Conservation (phyloP, 2,113 vertebrate species). For the Melanostigma gelatinosum region DNA sequence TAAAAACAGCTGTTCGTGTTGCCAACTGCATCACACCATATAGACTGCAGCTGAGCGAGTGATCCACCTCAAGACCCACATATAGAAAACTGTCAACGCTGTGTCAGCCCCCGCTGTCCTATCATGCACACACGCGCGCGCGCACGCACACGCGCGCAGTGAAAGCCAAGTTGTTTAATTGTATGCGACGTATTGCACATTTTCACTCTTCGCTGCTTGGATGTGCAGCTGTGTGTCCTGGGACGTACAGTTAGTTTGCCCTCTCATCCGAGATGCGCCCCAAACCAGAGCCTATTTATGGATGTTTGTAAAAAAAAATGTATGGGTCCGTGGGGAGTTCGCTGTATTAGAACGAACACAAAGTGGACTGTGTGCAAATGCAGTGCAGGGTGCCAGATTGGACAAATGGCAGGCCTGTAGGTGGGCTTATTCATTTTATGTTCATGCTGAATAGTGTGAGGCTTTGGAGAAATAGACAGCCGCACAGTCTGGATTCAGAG, state of each 20-base stretch:
- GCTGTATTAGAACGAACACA: not conserved
- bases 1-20: not conserved
- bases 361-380: conserved; percentile 10
- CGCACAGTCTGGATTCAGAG: not conserved
- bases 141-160: conserved; percentile 3
- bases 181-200: conserved; percentile 52
- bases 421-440: not conserved
- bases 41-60: conserved; percentile 5
- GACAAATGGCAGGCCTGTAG: not conserved
- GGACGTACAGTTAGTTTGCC: conserved; percentile 49
- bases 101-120: not conserved
- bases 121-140: not conserved
- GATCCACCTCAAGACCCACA: conserved; percentile 21
- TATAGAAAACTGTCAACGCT: conserved; percentile 15
- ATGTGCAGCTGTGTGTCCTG: conserved; percentile 69
- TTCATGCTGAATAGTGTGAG: not conserved
- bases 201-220: conserved; percentile 63
- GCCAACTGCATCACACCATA: not conserved
- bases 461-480: not conserved
- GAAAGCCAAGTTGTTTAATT: conserved; percentile 46
- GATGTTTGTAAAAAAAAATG: conserved; percentile 25
- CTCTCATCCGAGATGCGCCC: conserved; percentile 56
- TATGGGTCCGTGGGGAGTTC: conserved; percentile 42
- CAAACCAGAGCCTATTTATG: conserved; percentile 59
- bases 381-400: conserved; percentile 1